Conservation (phyloP, 2,797 vertebrate genomes). For the Spondyliosoma cantharus region DNA sequence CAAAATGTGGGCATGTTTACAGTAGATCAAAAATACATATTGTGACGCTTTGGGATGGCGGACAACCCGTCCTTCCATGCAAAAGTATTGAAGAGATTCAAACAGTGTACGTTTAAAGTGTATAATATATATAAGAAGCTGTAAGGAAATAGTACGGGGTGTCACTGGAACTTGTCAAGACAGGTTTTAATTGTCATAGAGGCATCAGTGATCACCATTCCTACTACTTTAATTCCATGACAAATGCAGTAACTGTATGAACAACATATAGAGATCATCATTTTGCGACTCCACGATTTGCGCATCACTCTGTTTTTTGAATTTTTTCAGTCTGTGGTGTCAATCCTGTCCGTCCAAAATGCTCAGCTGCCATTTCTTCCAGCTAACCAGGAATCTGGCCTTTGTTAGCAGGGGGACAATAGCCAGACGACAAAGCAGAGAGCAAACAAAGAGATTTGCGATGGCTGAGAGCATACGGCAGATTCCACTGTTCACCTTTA, state of each 20-base stretch:
- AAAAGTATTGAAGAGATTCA: too few relatives aligned
- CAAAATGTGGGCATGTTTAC: background rate
- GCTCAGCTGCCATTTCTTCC: constrained; percentile 15
- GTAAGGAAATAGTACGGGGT: background rate
- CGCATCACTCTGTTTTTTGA: constrained; percentile 3
- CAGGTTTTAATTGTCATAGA: background rate
- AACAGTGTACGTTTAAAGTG: too few relatives aligned
- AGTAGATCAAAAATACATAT: too few relatives aligned
- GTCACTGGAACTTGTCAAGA: background rate
- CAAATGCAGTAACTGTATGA: constrained; percentile 10
- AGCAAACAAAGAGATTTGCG: constrained; percentile 52
- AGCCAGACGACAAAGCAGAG: constrained; percentile 50
- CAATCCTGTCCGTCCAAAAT: background rate
- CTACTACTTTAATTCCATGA: background rate
- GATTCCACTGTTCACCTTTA: constrained; percentile 32
- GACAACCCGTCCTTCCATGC: too few relatives aligned
- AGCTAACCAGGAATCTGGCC: constrained; percentile 5
- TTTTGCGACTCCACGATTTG: too few relatives aligned
- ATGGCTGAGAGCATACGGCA: constrained; percentile 2
- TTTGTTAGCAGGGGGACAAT: constrained; percentile 28
- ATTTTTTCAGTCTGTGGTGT: background rate
- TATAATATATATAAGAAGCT: background rate
- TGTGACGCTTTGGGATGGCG: too few relatives aligned
- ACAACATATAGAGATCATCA: background rate
- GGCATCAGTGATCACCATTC: background rate